Conservation (phyloP, 2,113 vertebrate species). For the Heloderma charlesbogerti region DNA sequence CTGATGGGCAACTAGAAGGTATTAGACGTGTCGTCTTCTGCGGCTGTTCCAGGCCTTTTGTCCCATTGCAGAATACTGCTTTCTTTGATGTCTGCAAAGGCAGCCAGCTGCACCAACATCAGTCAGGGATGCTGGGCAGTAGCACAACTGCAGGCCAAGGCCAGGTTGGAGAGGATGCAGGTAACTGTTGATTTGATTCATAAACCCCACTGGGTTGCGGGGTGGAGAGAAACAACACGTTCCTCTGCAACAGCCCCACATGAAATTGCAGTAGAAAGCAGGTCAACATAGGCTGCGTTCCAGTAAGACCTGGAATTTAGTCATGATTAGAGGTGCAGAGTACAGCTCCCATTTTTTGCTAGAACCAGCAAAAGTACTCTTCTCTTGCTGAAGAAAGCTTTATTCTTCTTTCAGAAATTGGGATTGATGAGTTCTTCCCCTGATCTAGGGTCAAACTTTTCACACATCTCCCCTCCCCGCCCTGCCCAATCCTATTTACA, state of each 20-base stretch:
- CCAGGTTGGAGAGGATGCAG: slow-evolving; percentile 81
- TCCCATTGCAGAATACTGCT: not conserved
- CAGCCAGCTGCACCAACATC: slow-evolving; percentile 76
- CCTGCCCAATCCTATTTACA: no score
- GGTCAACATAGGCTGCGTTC: not conserved
- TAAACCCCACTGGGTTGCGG: not conserved
- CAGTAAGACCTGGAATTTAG: not conserved
- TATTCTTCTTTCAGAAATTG: no score
- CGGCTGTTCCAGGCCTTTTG: not conserved
- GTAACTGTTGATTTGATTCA: slow-evolving; percentile 55
- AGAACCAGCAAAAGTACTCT: not conserved
- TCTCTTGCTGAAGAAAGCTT: no score
- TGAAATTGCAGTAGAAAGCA: not conserved
- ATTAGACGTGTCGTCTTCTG: not conserved
- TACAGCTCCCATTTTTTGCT: not conserved
- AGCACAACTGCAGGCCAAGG: slow-evolving; percentile 84
- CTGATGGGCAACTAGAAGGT: no score
- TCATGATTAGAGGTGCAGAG: not conserved
- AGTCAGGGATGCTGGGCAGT: slow-evolving; percentile 79
- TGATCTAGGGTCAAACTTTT: no score
- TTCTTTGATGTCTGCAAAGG: slow-evolving; percentile 73
- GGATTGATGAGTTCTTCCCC: no score
- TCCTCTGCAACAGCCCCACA: not conserved
- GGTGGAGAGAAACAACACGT: not conserved
- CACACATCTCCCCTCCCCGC: no score